A percentile compares a stretch with the other conserved stretches of the same genome.
Evolutionary conservation across 2,797 vertebrate species (phyloP).

Genomic region (Molossus molossus): DNA sequence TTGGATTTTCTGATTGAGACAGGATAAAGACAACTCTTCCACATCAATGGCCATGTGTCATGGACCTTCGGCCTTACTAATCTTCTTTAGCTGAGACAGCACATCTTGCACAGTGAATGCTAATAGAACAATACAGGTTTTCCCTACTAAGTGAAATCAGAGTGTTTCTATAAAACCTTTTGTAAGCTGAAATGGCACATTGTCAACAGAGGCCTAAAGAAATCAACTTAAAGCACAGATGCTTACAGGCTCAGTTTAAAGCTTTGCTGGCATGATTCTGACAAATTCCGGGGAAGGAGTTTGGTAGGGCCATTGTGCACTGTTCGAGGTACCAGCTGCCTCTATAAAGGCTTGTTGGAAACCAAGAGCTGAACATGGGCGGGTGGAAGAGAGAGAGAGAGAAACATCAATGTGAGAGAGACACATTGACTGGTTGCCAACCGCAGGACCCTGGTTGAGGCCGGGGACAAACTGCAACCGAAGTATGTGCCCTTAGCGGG

Average conservation of each 20-base stretch:
- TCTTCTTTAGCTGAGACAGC: not conserved
- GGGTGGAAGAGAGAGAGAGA: no score
- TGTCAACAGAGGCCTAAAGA: not conserved
- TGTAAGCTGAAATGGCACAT: not conserved
- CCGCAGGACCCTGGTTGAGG: no score
- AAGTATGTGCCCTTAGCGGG: no score
- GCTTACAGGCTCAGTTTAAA: not conserved
- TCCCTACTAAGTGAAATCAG: not conserved
- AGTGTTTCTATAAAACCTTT: not conserved
- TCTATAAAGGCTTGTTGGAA: not conserved
- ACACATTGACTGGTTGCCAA: no score
- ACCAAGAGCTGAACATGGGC: not conserved
- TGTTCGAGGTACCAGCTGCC: not conserved
- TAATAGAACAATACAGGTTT: not conserved
- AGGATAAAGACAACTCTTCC: not conserved
- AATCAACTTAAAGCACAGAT: not conserved
- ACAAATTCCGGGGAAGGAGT: not conserved
- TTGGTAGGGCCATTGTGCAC: not conserved
- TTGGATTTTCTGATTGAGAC: not conserved
- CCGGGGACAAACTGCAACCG: no score
- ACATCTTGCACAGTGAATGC: slow-evolving; percentile 3
- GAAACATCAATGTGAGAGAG: no score
- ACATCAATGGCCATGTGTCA: not conserved
- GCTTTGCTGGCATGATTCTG: not conserved
- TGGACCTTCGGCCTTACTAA: not conserved